A percentile compares a stretch with the other conserved stretches of the same genome.
These are phyloP conservation scores for Apogon talboti DNA, from an alignment of 2,797 vertebrate species.

Conservation along the genomic window DNA sequence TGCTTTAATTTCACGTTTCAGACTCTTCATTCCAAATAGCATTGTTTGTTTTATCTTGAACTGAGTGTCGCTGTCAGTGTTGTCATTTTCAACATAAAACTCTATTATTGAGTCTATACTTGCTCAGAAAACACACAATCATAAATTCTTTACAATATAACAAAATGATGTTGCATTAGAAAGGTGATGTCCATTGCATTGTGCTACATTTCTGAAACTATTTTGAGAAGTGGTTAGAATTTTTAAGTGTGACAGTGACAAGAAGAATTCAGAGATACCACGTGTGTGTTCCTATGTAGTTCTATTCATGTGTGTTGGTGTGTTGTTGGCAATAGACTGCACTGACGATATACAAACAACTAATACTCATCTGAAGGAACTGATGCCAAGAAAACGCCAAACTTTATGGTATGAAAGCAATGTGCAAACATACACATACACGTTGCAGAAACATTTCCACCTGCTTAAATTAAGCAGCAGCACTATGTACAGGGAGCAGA, in stretches of 20 bases:
- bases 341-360: slow-evolving; percentile 37
- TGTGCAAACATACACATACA: not conserved
- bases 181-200: not conserved
- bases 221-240: not conserved
- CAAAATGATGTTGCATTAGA: slow-evolving; percentile 2
- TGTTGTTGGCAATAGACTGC: slow-evolving; percentile 25
- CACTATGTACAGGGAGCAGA: not conserved
- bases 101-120: slow-evolving; percentile 3
- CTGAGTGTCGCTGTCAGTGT: slow-evolving; percentile 6
- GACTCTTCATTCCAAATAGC: slow-evolving; percentile 42
- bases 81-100: slow-evolving; percentile 8
- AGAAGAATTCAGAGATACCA: not conserved
- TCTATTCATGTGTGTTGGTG: not conserved
- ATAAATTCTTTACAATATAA: slow-evolving; percentile 30
- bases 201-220: not conserved
- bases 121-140: slow-evolving; percentile 15
- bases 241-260: not conserved
- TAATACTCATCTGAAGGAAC: slow-evolving; percentile 7
- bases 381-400: slow-evolving; percentile 18
- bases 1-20: slow-evolving; percentile 52
- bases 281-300: slow-evolving; percentile 10
- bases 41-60: not conserved
- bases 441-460: not conserved
- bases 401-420: not conserved
- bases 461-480: not conserved